A percentile compares a stretch with the other conserved stretches of the same genome.
Conservation (phyloP, 2,888 invertebrate species). For the Trachelus troglodyta region DNA sequence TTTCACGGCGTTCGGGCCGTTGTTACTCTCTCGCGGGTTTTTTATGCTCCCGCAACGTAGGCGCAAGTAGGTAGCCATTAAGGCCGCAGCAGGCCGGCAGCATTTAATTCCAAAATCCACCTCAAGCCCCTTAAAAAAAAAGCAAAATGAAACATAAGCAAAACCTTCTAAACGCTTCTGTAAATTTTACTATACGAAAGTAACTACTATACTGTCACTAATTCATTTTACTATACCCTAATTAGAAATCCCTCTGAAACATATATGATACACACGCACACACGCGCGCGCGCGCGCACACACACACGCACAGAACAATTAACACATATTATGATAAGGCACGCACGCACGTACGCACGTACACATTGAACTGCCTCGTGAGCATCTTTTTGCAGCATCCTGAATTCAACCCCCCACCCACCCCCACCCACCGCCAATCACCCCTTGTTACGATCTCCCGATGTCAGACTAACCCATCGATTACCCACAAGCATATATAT, state of each 20-base stretch:
- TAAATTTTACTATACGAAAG: too few species aligned
- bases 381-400: too few species aligned
- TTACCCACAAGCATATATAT: constrained; percentile 28
- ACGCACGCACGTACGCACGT: not conserved
- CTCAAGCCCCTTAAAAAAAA: too few species aligned
- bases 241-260: not conserved
- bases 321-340: too few species aligned
- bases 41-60: constrained; percentile 48
- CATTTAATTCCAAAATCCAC: too few species aligned
- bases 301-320: not conserved
- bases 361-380: too few species aligned
- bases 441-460: too few species aligned
- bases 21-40: constrained; percentile 22
- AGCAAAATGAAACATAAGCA: not conserved
- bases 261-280: not conserved
- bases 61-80: constrained; percentile 49
- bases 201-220: too few species aligned
- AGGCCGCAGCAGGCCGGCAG: constrained; percentile 20
- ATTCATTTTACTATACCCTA: too few species aligned
- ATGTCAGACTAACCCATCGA: not conserved
- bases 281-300: not conserved
- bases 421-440: too few species aligned
- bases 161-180: constrained; percentile 18
- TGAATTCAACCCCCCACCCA: too few species aligned
- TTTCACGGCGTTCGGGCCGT: constrained; percentile 32